Evolutionary conservation across 1,140 invertebrate genomes (phyloP).

Genomic region (Drosophila rufa): DNA sequence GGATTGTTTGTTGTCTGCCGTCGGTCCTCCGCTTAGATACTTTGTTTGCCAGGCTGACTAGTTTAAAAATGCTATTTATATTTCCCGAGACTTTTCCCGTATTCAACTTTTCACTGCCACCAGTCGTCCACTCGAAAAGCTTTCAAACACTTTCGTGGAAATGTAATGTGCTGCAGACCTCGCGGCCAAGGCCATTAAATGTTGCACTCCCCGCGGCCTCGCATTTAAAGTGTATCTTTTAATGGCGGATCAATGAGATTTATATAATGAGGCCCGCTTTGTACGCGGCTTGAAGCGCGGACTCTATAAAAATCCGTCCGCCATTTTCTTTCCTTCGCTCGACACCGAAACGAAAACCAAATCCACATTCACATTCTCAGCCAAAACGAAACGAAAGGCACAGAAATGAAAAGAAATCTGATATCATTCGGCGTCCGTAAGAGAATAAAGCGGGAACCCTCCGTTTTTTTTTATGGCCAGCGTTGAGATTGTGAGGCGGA

Average conservation of each 20-base stretch:
- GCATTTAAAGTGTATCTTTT: conserved; percentile 58
- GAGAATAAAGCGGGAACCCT: conserved; percentile 62
- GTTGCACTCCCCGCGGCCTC: conserved; percentile 25
- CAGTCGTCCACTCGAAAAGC: not conserved
- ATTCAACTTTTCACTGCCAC: not conserved
- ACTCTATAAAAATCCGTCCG: conserved; percentile 67
- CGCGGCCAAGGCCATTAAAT: conserved; percentile 32
- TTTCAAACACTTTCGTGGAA: conserved; percentile 25
- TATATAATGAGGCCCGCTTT: conserved; percentile 67
- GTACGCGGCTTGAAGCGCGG: conserved; percentile 52
- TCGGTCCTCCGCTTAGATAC: conserved; percentile 20
- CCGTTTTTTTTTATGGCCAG: conserved; percentile 68
- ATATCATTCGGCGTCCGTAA: conserved; percentile 76
- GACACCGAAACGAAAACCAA: conserved; percentile 32
- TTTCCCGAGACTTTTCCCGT: not conserved
- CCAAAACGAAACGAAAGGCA: conserved; percentile 57
- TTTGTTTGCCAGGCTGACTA: conserved; percentile 12
- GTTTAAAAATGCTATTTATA: not conserved
- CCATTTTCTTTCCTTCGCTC: conserved; percentile 55
- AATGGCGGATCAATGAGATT: conserved; percentile 80
- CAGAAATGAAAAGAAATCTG: conserved; percentile 77
- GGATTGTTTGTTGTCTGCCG: conserved; percentile 4
- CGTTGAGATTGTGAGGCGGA: conserved; percentile 71
- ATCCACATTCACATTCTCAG: conserved; percentile 24
- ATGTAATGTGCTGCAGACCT: conserved; percentile 37